Evolutionary conservation across 1,140 invertebrate species (phyloP).

Genomic region (Cheumatopsyche charites): DNA sequence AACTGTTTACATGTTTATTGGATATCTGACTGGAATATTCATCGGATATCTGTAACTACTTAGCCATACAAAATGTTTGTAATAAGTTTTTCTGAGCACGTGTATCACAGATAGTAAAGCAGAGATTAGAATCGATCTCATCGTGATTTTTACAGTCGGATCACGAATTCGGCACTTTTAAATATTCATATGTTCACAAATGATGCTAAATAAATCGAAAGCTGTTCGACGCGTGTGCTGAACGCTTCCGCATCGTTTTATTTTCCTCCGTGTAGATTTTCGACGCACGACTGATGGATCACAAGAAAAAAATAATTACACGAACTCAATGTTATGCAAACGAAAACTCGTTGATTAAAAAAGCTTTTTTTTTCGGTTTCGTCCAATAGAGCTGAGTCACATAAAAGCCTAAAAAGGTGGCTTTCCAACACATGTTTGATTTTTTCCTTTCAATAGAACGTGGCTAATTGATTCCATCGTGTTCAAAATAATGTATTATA

Average conservation of each 20-base stretch:
- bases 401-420: constrained; percentile 2
- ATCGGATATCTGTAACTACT: no score
- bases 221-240: background rate
- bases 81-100: background rate
- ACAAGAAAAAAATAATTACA: constrained; percentile 25
- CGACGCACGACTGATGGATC: constrained; percentile 32
- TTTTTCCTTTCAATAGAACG: constrained; percentile 16
- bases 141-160: background rate
- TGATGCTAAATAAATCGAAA: constrained; percentile 18
- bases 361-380: constrained; percentile 2
- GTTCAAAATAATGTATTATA: background rate
- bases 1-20: no score
- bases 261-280: background rate
- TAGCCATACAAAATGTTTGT: no score
- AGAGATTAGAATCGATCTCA: background rate
- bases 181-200: constrained; percentile 11
- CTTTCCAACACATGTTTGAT: constrained; percentile 17
- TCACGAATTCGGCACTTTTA: constrained; percentile 4
- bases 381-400: constrained; percentile 39
- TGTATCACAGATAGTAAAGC: background rate
- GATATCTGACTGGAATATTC: no score
- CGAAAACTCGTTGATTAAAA: constrained; percentile 14
- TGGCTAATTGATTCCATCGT: constrained; percentile 43
- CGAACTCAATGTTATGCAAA: constrained; percentile 33
- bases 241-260: constrained; percentile 6